Conservation (phyloP, 2,113 vertebrate genomes). For the Pangasianodon hypophthalmus region DNA sequence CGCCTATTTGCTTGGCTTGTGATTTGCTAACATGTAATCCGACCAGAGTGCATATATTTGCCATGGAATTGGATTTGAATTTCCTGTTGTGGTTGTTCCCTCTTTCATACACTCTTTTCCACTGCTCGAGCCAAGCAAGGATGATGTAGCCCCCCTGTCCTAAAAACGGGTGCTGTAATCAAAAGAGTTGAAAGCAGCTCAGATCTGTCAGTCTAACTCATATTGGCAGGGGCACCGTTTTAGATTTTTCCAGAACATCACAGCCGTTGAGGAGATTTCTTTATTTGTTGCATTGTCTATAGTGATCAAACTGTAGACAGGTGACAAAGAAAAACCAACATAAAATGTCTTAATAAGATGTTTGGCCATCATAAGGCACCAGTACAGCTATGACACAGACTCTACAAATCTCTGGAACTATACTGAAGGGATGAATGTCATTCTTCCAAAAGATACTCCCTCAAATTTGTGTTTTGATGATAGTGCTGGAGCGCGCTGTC, state of each 20-base stretch:
- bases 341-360: not conserved
- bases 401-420: not conserved
- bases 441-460: not conserved
- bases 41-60: slow-evolving; percentile 40
- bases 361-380: not conserved
- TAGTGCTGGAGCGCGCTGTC: not conserved
- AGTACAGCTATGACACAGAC: not conserved
- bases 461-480: not conserved
- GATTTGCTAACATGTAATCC: slow-evolving; percentile 33
- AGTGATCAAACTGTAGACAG: not conserved
- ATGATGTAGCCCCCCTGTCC: slow-evolving; percentile 32
- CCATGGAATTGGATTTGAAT: slow-evolving; percentile 35
- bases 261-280: slow-evolving; percentile 8
- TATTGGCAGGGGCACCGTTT: slow-evolving; percentile 33
- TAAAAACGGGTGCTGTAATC: slow-evolving; percentile 42
- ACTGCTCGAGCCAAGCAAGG: slow-evolving; percentile 24
- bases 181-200: slow-evolving; percentile 44
- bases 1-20: slow-evolving; percentile 22
- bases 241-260: slow-evolving; percentile 38
- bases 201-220: slow-evolving; percentile 26
- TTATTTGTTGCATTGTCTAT: slow-evolving; percentile 26
- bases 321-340: not conserved
- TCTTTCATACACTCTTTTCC: slow-evolving; percentile 38
- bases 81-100: slow-evolving; percentile 40
- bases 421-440: not conserved